These are phyloP conservation scores for Dipodomys ordii DNA, from an alignment of 2,113 vertebrate genomes.

Conservation along the genomic window DNA sequence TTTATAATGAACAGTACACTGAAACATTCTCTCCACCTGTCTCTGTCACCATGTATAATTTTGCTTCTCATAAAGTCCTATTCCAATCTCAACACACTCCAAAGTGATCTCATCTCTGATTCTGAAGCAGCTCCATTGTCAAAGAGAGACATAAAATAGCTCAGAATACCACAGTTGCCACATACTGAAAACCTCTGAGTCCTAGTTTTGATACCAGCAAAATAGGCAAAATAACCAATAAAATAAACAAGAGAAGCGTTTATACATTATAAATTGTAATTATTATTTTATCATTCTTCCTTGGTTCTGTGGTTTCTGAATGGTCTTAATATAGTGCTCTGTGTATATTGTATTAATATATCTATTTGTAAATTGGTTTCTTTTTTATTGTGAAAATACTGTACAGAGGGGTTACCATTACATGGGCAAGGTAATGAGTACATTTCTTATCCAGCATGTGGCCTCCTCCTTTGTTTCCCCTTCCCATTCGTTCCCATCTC, in stretches of 20 bases:
- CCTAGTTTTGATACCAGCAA: background rate
- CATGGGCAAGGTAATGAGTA: no score
- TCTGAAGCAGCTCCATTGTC: background rate
- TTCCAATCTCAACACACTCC: background rate
- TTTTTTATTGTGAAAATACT: no score
- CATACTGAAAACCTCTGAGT: background rate
- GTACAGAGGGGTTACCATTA: no score
- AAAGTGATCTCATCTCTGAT: background rate
- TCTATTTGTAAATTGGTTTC: constrained; percentile 72
- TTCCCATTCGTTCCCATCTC: no score
- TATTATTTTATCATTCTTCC: constrained; percentile 67
- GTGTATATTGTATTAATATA: constrained; percentile 60
- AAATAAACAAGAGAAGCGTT: constrained; percentile 31
- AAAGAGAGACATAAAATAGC: background rate
- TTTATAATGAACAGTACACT: background rate
- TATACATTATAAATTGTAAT: constrained; percentile 60
- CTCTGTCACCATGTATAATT: background rate
- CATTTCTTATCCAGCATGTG: no score
- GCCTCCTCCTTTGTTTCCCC: no score
- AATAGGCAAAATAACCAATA: background rate
- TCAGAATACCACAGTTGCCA: background rate
- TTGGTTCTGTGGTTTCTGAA: constrained; percentile 68
- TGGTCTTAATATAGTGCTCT: constrained; percentile 52
- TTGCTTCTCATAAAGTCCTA: background rate
- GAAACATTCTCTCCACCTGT: background rate